A percentile compares a stretch with the other conserved stretches of the same genome.
phyloP scores from a whole-genome alignment of 2,888 invertebrate species.

The Diachrysia chrysitis region DNA sequence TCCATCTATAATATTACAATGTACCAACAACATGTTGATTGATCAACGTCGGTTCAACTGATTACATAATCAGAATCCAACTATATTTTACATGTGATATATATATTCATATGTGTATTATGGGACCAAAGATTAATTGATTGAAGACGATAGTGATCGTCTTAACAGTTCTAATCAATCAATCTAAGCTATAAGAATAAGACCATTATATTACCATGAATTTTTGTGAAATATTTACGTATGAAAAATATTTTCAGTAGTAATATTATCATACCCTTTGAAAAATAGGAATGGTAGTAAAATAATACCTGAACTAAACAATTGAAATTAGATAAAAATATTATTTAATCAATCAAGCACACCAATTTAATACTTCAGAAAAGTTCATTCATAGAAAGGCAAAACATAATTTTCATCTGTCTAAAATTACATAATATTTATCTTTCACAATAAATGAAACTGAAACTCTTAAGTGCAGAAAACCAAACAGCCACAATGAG shows the following conservation, averaged over 20 bases:
- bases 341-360: too few relatives aligned
- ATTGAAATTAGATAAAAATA: too few relatives aligned
- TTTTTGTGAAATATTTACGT: background rate
- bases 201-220: background rate
- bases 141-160: conserved; percentile 16
- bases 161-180: background rate
- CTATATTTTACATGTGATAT: conserved; percentile 3
- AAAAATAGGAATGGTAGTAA: too few relatives aligned
- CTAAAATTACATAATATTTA: background rate
- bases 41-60: conserved; percentile 28
- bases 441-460: background rate
- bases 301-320: too few relatives aligned
- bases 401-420: background rate
- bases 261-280: too few relatives aligned
- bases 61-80: conserved; percentile 13
- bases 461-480: conserved; percentile 3
- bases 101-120: conserved; percentile 29
- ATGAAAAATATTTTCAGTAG: background rate
- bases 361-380: too few relatives aligned
- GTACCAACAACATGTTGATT: conserved; percentile 13
- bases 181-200: background rate
- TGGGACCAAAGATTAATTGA: conserved; percentile 38
- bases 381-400: too few relatives aligned
- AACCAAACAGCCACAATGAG: background rate
- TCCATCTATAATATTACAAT: background rate